Conservation (phyloP, 2,888 invertebrate species). For the Ceriagrion tenellum region DNA sequence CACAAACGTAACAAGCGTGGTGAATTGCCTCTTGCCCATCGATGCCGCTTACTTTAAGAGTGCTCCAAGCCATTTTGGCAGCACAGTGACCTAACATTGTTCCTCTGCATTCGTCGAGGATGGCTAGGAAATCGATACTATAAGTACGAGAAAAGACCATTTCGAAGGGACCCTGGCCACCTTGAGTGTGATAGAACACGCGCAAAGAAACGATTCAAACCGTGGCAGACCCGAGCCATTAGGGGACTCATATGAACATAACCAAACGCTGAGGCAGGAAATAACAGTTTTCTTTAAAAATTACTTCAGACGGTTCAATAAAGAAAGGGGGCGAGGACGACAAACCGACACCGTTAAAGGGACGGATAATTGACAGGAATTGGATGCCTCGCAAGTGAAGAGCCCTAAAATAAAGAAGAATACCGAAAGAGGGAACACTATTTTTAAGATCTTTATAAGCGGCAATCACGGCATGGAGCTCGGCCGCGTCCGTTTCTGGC, state of each 20-base stretch:
- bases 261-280: neutral
- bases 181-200: neutral
- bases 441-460: constrained; percentile 28
- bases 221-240: neutral
- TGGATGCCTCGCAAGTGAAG: neutral
- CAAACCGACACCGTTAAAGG: neutral
- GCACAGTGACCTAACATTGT: neutral
- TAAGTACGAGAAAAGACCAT: neutral
- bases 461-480: neutral
- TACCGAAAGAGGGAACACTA: neutral
- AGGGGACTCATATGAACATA: neutral
- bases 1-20: no score
- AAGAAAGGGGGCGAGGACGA: neutral
- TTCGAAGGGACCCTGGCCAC: neutral
- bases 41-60: no score
- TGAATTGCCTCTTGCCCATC: neutral
- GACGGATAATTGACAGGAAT: neutral
- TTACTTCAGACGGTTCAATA: neutral
- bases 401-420: neutral
- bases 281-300: neutral
- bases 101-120: neutral
- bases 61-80: neutral
- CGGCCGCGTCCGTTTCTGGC: neutral
- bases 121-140: neutral
- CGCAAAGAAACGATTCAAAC: neutral